A percentile compares a stretch with the other conserved stretches of the same genome.
Conservation (phyloP, 2,797 vertebrate species). For the Triplophysa yarkandensis region DNA sequence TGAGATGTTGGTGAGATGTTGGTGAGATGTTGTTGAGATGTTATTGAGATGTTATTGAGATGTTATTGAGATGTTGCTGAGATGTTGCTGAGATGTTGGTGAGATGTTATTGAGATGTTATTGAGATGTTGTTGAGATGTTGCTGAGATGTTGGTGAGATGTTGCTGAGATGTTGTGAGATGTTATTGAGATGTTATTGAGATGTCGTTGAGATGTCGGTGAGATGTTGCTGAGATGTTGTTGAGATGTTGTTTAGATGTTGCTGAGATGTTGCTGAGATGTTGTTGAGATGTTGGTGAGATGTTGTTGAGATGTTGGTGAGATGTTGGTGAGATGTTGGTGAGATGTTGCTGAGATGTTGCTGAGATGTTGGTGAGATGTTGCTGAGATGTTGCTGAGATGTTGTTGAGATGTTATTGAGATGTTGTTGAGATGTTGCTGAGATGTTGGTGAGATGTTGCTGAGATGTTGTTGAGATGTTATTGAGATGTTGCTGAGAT, state of each 20-base stretch:
- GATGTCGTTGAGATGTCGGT: not conserved
- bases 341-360: conserved; percentile 84
- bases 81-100: conserved; percentile 7
- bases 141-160: too few relatives aligned
- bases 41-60: too few relatives aligned
- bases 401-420: not conserved
- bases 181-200: too few relatives aligned
- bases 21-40: not conserved
- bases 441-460: not conserved
- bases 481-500: not conserved
- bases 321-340: too few relatives aligned
- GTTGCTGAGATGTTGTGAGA: not conserved
- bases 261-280: too few relatives aligned
- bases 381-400: not conserved
- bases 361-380: not conserved
- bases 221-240: conserved; percentile 23
- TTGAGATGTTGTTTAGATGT: not conserved
- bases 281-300: not conserved
- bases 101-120: conserved; percentile 22
- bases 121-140: not conserved
- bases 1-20: conserved; percentile 25
- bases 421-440: conserved; percentile 23
- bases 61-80: too few relatives aligned
- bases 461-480: too few relatives aligned
- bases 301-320: too few relatives aligned